A percentile compares a stretch with the other conserved stretches of the same genome.
Conservation (phyloP, 2,113 vertebrate species). For the Petrocephalus zakoni region DNA sequence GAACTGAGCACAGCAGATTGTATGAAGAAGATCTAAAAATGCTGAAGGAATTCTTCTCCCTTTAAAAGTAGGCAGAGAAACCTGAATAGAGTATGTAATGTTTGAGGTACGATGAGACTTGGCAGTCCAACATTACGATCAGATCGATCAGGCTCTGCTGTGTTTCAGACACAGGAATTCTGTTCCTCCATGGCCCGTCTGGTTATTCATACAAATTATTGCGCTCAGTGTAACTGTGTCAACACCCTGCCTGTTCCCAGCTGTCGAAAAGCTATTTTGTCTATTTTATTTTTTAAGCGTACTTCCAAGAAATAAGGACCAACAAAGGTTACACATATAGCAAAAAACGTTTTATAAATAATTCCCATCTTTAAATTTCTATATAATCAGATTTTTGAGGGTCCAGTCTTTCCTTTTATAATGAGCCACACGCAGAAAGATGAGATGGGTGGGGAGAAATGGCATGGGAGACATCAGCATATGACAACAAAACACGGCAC, state of each 20-base stretch:
- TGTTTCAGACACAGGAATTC: not conserved
- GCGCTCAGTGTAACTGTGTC: not conserved
- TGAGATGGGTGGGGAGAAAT: not conserved
- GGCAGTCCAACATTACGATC: not conserved
- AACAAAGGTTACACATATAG: not conserved
- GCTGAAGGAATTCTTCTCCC: not conserved
- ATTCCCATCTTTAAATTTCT: not conserved
- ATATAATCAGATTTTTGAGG: not conserved
- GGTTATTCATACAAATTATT: not conserved
- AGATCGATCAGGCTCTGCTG: not conserved
- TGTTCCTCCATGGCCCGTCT: not conserved
- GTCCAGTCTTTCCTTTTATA: not conserved
- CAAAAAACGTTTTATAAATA: not conserved
- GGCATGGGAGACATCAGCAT: not conserved
- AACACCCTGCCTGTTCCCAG: not conserved
- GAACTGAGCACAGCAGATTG: not conserved
- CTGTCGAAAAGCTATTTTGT: conserved; percentile 1
- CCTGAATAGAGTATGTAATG: not conserved
- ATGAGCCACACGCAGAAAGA: not conserved
- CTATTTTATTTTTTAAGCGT: not conserved
- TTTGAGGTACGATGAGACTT: not conserved
- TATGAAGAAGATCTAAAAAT: not conserved
- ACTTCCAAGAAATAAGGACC: not conserved
- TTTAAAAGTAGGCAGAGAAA: not conserved
- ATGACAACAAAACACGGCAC: not conserved